phyloP scores from a whole-genome alignment of 2,797 vertebrate species.

The Megalops cyprinoides region DNA sequence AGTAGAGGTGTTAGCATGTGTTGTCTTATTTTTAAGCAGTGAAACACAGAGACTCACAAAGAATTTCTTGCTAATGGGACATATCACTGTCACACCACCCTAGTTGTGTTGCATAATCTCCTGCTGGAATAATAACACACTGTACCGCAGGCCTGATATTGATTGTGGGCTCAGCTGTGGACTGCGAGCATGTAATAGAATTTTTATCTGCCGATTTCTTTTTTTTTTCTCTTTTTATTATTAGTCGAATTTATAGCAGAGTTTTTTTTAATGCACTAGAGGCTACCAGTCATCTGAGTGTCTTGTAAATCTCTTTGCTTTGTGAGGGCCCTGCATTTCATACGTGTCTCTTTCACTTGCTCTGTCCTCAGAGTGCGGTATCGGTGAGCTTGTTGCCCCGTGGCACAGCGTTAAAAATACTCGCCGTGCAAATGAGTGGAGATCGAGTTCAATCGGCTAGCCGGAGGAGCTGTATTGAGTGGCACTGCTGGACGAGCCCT shows the following conservation, averaged over 20 bases:
- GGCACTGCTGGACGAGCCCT: neutral
- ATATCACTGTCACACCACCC: neutral
- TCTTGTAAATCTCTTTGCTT: neutral
- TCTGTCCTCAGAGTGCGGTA: neutral
- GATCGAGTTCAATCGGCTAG: neutral
- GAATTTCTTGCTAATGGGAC: neutral
- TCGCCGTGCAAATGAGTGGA: neutral
- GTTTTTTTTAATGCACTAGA: neutral
- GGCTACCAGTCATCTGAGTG: neutral
- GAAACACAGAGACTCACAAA: neutral
- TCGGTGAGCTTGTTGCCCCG: neutral
- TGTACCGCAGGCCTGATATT: neutral
- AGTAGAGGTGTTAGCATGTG: no score
- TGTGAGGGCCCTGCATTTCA: neutral
- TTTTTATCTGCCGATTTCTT: neutral
- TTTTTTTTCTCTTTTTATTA: neutral
- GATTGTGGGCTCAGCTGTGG: neutral
- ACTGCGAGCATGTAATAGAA: neutral
- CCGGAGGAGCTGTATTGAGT: slow-evolving; percentile 6
- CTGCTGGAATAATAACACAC: neutral
- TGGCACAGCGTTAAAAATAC: neutral
- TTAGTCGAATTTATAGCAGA: neutral
- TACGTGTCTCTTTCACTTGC: neutral
- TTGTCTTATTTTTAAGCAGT: no score
- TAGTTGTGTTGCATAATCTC: neutral